Conservation (phyloP, 1,140 invertebrate species). For the Aphaenogaster ashmeadi region DNA sequence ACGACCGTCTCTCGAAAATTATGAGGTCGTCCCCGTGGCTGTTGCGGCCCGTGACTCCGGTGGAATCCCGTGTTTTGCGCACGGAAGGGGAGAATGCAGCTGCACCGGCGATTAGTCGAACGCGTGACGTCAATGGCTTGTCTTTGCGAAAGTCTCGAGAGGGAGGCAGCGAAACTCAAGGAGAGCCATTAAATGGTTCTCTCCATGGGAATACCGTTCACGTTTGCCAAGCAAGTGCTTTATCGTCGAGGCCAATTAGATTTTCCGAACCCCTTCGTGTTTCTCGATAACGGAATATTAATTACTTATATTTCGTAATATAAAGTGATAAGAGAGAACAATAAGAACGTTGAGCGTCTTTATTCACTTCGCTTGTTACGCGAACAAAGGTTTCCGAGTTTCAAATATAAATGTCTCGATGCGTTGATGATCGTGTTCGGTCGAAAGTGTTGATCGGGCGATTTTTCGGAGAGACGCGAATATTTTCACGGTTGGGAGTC, state of each 20-base stretch:
- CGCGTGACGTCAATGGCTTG: slow-evolving; percentile 70
- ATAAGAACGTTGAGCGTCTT: not conserved
- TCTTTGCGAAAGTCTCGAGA: slow-evolving; percentile 65
- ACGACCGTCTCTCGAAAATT: slow-evolving; percentile 65
- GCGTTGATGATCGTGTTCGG: not conserved
- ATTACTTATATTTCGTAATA: not conserved
- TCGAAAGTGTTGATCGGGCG: not conserved
- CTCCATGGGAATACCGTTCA: not conserved
- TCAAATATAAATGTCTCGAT: not conserved
- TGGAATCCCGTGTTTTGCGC: slow-evolving; percentile 69
- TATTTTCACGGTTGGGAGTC: slow-evolving; percentile 12
- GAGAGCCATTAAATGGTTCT: slow-evolving; percentile 58
- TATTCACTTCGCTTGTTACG: not conserved
- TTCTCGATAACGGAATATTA: not conserved
- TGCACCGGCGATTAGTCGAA: slow-evolving; percentile 62
- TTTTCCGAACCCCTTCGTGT: not conserved
- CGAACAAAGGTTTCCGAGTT: not conserved
- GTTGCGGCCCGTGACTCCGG: slow-evolving; percentile 58
- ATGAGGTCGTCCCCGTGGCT: slow-evolving; percentile 59
- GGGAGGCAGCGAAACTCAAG: slow-evolving; percentile 47
- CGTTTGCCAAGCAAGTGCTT: not conserved
- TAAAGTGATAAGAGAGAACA: not conserved
- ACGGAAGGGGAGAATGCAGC: slow-evolving; percentile 65
- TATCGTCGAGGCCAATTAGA: not conserved
- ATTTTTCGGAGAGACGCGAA: slow-evolving; percentile 13